phyloP scores from a whole-genome alignment of 2,797 vertebrate species.

The Spinus pinus region DNA sequence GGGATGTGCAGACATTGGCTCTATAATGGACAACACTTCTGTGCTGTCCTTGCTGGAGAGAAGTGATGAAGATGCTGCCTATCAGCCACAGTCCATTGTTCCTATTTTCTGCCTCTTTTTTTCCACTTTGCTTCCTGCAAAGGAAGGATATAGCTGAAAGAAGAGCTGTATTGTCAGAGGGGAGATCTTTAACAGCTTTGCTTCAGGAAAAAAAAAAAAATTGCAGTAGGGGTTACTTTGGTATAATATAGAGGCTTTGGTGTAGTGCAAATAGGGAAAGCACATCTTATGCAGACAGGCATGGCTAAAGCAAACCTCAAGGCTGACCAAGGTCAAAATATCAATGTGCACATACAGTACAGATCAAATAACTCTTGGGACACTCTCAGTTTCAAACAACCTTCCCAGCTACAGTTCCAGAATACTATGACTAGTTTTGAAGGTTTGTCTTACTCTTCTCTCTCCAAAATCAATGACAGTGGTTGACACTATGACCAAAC shows the following conservation, averaged over 20 bases:
- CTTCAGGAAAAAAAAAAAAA: not conserved
- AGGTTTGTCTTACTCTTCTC: not conserved
- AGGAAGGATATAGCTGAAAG: not conserved
- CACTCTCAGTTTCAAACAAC: not conserved
- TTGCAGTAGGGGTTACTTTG: not conserved
- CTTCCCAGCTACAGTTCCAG: not conserved
- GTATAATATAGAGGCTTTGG: not conserved
- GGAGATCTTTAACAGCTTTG: not conserved
- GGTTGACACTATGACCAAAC: not conserved
- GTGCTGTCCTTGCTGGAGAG: not conserved
- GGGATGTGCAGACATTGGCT: not conserved
- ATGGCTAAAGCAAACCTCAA: not conserved
- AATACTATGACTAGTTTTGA: not conserved
- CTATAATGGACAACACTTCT: not conserved
- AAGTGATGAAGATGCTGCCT: not conserved
- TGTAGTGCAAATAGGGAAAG: not conserved
- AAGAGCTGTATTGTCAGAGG: not conserved
- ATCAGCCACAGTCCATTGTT: not conserved
- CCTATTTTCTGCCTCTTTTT: not conserved
- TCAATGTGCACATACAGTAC: accelerated
- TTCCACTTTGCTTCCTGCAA: not conserved
- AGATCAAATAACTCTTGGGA: not conserved
- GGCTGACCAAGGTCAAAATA: not conserved
- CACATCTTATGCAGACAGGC: not conserved
- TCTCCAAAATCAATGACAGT: not conserved